Conservation (phyloP, 2,113 vertebrate species). For the Eolophus roseicapilla region DNA sequence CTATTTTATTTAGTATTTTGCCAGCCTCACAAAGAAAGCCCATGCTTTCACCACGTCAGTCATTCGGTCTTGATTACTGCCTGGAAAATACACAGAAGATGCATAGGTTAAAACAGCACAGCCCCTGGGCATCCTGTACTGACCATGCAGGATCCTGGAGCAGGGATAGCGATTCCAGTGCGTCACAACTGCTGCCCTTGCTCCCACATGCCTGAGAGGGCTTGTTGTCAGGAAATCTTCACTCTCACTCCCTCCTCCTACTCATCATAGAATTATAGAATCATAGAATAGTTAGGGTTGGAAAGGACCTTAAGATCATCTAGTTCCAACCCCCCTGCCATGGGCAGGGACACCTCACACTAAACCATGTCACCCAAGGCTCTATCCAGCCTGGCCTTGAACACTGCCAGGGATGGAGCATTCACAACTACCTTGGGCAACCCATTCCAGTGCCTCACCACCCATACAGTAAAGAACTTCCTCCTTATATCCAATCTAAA, state of each 20-base stretch:
- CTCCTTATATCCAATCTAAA: too few species aligned
- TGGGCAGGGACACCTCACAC: too few species aligned
- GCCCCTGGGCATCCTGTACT: too few species aligned
- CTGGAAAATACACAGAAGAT: neutral
- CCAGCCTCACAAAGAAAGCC: neutral
- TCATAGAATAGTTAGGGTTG: too few species aligned
- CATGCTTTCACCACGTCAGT: fast-evolving
- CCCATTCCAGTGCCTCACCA: too few species aligned
- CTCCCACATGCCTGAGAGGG: neutral
- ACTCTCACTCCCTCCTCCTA: neutral
- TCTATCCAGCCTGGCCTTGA: too few species aligned
- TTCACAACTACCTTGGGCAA: too few species aligned
- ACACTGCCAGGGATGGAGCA: too few species aligned
- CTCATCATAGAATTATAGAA: neutral
- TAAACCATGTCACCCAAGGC: too few species aligned
- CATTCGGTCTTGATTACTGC: neutral
- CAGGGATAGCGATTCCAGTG: fast-evolving
- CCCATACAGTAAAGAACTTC: too few species aligned
- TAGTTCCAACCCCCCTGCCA: too few species aligned
- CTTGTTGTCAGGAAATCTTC: neutral
- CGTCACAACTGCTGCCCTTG: neutral
- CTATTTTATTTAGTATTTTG: neutral
- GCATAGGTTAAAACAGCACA: neutral
- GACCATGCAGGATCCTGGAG: neutral
- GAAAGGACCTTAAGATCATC: too few species aligned